A percentile compares a stretch with the other conserved stretches of the same genome.
Conservation (phyloP, 2,888 invertebrate genomes). For the Phyllotreta cruciferae region DNA sequence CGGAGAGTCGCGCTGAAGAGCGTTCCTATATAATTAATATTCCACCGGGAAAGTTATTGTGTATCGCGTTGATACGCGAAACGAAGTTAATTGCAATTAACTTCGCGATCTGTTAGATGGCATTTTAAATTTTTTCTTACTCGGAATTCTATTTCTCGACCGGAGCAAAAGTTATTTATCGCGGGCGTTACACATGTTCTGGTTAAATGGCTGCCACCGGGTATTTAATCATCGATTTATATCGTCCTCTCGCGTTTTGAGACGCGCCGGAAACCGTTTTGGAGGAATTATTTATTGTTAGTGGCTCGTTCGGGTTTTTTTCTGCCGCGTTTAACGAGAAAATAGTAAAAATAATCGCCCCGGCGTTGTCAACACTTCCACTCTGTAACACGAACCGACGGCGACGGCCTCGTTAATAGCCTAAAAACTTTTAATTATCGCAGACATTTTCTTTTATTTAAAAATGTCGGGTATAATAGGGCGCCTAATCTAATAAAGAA, state of each 20-base stretch:
- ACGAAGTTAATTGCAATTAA: too few relatives aligned
- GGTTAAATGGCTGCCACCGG: conserved; percentile 37
- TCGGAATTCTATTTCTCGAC: conserved; percentile 40
- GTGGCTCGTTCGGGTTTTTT: conserved; percentile 12
- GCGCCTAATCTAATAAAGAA: too few relatives aligned
- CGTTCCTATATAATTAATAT: too few relatives aligned
- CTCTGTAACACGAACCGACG: conserved; percentile 14
- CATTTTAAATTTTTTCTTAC: too few relatives aligned
- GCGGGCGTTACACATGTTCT: conserved; percentile 41
- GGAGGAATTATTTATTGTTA: conserved; percentile 32
- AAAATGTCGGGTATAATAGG: too few relatives aligned
- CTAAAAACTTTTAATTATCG: conserved; percentile 12
- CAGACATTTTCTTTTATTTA: background rate
- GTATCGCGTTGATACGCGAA: too few relatives aligned
- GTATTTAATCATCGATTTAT: conserved; percentile 38
- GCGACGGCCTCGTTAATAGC: conserved; percentile 4
- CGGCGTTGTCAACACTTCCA: conserved; percentile 21
- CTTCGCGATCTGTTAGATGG: too few relatives aligned
- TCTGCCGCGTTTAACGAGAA: conserved; percentile 12
- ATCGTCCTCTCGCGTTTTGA: conserved; percentile 24
- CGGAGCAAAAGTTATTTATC: conserved; percentile 47
- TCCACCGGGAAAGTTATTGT: too few relatives aligned
- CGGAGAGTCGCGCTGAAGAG: background rate
- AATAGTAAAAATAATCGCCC: conserved; percentile 21
- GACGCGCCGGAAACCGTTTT: conserved; percentile 33